Base-by-base conservation (phyloP, 2,797 vertebrate species). In the Falco novaeseelandiae region DNA sequence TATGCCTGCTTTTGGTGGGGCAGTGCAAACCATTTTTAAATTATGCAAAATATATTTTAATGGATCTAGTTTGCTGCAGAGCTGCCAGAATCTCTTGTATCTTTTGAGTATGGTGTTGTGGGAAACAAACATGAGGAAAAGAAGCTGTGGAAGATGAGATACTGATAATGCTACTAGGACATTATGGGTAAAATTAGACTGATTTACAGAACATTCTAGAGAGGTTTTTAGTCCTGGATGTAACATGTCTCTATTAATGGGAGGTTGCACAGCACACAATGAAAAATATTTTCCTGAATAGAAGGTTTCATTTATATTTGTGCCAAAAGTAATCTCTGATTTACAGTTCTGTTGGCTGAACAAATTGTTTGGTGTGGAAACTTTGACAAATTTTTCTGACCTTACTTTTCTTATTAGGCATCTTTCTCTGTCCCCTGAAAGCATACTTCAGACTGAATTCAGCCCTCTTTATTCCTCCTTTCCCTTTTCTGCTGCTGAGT, bases 341-440 rank as follows among this genome's bases (percentile, higher is more conserved):
- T 90, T 94, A 93, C 66, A 88, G 65, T 88, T 95, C 85, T 93
- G 66, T 55, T 97, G 90, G 90, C 95, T 97, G 94, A 93, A 92
- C 67, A 96, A 95, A 95, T 62, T 94, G 88, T 96, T 97, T 96
- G 83, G 87, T 84, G 65, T 90, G 93, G 95, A 96, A 95, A 96
- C 44, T 88, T 32, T 79, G 71, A 86, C 88, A 79, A 79, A 72
- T 9, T 79, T 86, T 90, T 93, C 63, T 91, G 87, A 83, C 52
- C 52, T 96, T 84, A 34, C 42, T 96, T 95, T 94, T 97, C 85
- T 93, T 44, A 81, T 90, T 88, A 95, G 52, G 10, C 71, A 36
- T 95, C 58, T 83, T 87, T 87, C 85, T 73, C 80, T 87, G 29
- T 90, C 23, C 54, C 8, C 46, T 94, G 59, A 86, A 95, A 90